These are phyloP conservation scores for Blera fallax DNA, from an alignment of 2,888 invertebrate genomes.

Conservation along the genomic window DNA sequence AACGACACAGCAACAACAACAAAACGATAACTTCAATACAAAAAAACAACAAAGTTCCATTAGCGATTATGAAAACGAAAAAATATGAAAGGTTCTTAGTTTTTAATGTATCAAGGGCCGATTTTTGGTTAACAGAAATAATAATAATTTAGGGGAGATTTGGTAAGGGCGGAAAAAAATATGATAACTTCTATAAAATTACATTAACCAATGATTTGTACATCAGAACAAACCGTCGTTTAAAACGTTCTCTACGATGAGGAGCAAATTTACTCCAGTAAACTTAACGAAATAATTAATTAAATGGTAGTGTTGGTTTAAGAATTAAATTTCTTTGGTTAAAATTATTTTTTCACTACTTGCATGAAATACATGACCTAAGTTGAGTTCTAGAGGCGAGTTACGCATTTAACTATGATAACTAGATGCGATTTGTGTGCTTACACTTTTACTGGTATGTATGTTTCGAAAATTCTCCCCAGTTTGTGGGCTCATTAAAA, in stretches of 20 bases:
- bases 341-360: background rate
- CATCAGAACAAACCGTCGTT: slow-evolving; percentile 12
- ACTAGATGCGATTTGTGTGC: too few species aligned
- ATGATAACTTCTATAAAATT: background rate
- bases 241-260: background rate
- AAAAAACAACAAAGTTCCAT: slow-evolving; percentile 27
- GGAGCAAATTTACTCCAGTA: background rate
- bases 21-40: slow-evolving; percentile 41
- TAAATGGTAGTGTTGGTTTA: background rate
- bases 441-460: too few species aligned
- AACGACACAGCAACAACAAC: slow-evolving; percentile 52
- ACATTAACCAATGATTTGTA: background rate
- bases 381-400: background rate
- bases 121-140: background rate
- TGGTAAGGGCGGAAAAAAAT: slow-evolving; percentile 3
- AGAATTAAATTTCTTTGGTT: background rate
- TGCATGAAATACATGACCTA: background rate
- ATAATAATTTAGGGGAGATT: slow-evolving; percentile 3
- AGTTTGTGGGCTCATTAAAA: too few species aligned
- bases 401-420: background rate
- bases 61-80: slow-evolving; percentile 3
- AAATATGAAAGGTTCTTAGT: background rate
- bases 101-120: background rate
- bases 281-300: background rate
- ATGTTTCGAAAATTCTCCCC: too few species aligned